Conservation (phyloP, 2,888 invertebrate genomes). For the Gasteruption jaculator region DNA sequence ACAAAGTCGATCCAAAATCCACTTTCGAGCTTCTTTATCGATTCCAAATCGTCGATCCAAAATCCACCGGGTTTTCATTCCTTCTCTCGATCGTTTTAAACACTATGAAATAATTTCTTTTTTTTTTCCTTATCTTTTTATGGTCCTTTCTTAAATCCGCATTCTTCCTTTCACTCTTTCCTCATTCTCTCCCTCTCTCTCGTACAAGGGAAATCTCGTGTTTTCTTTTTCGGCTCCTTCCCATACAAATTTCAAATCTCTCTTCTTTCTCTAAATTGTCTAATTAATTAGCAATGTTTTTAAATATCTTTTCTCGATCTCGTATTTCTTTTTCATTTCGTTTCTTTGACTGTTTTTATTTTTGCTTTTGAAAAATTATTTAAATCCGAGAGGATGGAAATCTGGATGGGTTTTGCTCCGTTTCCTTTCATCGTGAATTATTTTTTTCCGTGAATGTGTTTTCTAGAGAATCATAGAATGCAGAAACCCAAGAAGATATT, state of each 20-base stretch:
- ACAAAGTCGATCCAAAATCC: no score
- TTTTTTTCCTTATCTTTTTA: no score
- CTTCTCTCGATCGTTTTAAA: no score
- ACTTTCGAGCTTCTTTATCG: no score
- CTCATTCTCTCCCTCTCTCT: constrained; percentile 19
- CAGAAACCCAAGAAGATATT: constrained; percentile 46
- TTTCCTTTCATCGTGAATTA: no score
- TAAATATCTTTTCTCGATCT: neutral
- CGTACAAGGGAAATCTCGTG: constrained; percentile 24
- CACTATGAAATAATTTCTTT: no score
- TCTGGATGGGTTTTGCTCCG: constrained; percentile 39
- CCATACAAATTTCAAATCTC: constrained; percentile 33
- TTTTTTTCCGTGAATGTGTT: no score
- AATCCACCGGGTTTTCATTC: no score
- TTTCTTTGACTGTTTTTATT: no score
- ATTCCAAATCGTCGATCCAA: no score
- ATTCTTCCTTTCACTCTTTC: constrained; percentile 18
- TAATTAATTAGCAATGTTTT: neutral
- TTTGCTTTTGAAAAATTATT: no score
- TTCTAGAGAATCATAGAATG: constrained; percentile 32
- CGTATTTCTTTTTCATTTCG: constrained; percentile 2
- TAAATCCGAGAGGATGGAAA: constrained; percentile 44
- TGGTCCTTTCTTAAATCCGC: no score
- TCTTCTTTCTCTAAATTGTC: constrained; percentile 13
- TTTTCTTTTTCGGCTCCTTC: constrained; percentile 18